Conservation (phyloP, 2,888 invertebrate genomes). For the Hypolimnas misippus region DNA sequence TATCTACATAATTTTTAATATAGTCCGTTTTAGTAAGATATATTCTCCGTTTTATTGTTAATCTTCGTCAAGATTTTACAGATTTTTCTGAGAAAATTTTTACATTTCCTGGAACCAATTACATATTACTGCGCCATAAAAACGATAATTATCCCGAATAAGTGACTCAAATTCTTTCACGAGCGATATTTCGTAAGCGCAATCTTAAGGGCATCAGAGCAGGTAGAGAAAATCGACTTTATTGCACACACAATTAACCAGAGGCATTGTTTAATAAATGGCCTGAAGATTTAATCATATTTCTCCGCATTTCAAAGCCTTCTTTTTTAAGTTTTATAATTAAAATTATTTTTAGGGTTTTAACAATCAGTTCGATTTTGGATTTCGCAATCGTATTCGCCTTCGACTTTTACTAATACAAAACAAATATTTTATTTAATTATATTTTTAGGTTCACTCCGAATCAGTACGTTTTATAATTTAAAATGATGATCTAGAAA, state of each 20-base stretch:
- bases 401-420: too few relatives aligned
- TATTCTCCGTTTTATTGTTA: background rate
- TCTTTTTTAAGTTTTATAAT: constrained; percentile 9
- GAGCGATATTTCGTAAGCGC: constrained; percentile 67
- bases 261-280: constrained; percentile 43
- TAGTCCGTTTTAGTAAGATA: background rate
- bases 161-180: constrained; percentile 67
- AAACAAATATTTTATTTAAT: too few relatives aligned
- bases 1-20: too few relatives aligned
- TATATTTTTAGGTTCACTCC: too few relatives aligned
- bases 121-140: constrained; percentile 49
- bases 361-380: background rate
- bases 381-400: too few relatives aligned
- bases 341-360: background rate
- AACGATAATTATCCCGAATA: constrained; percentile 58
- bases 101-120: constrained; percentile 29
- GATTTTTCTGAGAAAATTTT: background rate
- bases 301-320: constrained; percentile 31
- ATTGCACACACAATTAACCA: constrained; percentile 50
- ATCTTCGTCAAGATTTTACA: background rate
- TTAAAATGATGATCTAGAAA: too few relatives aligned
- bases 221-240: constrained; percentile 53
- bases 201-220: constrained; percentile 72
- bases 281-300: constrained; percentile 42
- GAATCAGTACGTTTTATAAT: too few relatives aligned